Evolutionary conservation across 1,140 invertebrate genomes (phyloP), one percentile per base, ranked within the genome.

Genomic region (Bombus waltoni): DNA sequence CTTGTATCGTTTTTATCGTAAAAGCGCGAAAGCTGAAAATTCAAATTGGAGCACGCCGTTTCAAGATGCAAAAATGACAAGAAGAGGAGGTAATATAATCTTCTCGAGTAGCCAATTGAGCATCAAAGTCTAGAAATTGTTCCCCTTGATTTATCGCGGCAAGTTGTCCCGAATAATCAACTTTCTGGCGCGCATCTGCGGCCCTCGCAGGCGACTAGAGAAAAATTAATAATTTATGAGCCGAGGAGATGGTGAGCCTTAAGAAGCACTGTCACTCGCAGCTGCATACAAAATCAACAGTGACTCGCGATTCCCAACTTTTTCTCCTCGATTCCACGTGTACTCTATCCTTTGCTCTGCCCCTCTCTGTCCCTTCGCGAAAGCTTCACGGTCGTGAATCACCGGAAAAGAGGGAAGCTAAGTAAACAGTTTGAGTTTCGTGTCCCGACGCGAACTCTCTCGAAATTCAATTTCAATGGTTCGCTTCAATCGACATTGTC

Each of bases 191-290:
- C 75, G 75, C 75, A 78, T 78, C 75, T 78, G 75, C 25, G 74
- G 25, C 53, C 53, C 74, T n/a, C 28, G 35, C 1, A 38, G 28
- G 35, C 15, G 28, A 10, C 75, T 62, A 25, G 28, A 38, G 44
- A 80, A 80, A 80, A 80, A 80, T 80, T 80, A 70, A 70, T 80
- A 80, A 80, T 80, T 70, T 70, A 80, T 80, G 44, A 70, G 44
- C 32, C 11, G 28, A 28, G 13, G 25, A 53, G 78, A 80, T 42
- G 62, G 18, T 40, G 38, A 80, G 40, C 40, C 40, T 66, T 66
- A 66, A 66, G 62, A 44, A 40, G 62, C 62, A 32, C 77, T 79
- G 77, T 79, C 77, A 68, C 38, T 66, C 65, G 32, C 78, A 80
- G 77, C 62, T 47, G 77, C 77, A 68, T 79, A 44, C 22, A 28